Conservation (phyloP, 1,140 invertebrate genomes). For the Zaprionus davidi region DNA sequence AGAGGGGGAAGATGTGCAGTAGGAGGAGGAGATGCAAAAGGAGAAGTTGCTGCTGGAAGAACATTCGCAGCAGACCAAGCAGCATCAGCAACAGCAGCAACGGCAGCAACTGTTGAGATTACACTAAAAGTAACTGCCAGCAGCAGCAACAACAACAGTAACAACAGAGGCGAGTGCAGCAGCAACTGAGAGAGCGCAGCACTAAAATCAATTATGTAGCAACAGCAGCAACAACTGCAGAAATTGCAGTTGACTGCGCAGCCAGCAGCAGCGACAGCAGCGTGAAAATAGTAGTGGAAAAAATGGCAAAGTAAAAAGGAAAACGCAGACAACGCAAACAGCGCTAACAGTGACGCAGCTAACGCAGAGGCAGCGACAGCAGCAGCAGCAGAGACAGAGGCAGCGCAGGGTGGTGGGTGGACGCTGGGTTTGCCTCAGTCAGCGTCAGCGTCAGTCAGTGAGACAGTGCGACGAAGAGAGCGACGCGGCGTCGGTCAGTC, state of each 20-base stretch:
- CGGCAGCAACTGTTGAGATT: conserved; percentile 75
- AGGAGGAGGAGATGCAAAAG: conserved; percentile 32
- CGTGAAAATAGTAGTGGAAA: conserved; percentile 79
- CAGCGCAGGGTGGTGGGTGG: conserved; percentile 45
- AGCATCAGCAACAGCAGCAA: conserved; percentile 38
- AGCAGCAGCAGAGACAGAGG: not conserved
- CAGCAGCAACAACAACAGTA: conserved; percentile 31
- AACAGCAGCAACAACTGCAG: conserved; percentile 55
- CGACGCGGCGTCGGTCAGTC: conserved; percentile 64
- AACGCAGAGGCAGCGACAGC: conserved; percentile 18
- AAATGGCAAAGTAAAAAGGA: conserved; percentile 66
- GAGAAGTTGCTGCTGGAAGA: conserved; percentile 67
- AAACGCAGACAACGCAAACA: conserved; percentile 61
- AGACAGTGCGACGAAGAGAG: conserved; percentile 40
- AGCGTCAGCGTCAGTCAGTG: conserved; percentile 22
- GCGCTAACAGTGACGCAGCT: conserved; percentile 25
- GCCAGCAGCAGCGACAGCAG: conserved; percentile 46
- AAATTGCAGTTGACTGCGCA: conserved; percentile 43
- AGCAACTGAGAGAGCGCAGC: conserved; percentile 65
- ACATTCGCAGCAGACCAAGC: conserved; percentile 51
- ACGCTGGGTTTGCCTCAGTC: not conserved
- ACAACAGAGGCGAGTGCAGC: conserved; percentile 16
- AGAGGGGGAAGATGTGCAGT: not conserved
- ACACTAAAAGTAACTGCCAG: conserved; percentile 78
- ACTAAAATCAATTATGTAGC: conserved; percentile 83